Evolutionary conservation across 2,888 invertebrate genomes (phyloP).

Genomic region (Chouioia cunea): DNA sequence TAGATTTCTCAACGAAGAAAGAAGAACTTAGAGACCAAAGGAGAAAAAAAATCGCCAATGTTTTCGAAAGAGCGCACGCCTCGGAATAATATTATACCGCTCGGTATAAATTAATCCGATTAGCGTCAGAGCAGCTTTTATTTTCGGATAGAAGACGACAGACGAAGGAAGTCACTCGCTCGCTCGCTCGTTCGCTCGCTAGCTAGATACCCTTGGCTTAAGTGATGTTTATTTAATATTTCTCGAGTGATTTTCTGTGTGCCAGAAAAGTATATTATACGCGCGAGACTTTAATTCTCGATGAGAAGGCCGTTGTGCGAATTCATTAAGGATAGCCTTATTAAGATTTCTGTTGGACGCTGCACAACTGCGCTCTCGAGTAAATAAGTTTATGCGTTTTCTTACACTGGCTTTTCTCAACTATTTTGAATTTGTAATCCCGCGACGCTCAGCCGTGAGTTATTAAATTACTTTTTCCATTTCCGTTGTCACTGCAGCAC

Average conservation of each 20-base stretch:
- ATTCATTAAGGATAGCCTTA: constrained; percentile 37
- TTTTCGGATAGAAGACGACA: constrained; percentile 32
- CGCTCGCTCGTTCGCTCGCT: constrained; percentile 24
- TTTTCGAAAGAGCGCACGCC: neutral
- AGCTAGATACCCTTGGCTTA: constrained; percentile 28
- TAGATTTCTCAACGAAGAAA: constrained; percentile 21
- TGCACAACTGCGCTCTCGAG: neutral
- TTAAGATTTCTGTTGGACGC: constrained; percentile 16
- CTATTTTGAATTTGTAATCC: constrained; percentile 26
- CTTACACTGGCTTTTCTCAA: constrained; percentile 14
- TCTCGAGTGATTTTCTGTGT: constrained; percentile 40
- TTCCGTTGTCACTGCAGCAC: neutral
- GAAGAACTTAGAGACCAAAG: neutral
- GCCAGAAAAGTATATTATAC: constrained; percentile 37
- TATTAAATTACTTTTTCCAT: constrained; percentile 26
- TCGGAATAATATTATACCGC: constrained; percentile 57
- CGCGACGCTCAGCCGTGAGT: neutral
- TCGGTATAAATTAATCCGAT: constrained; percentile 58
- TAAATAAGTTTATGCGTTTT: constrained; percentile 23
- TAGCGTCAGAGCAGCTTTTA: constrained; percentile 44
- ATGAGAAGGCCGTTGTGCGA: constrained; percentile 42
- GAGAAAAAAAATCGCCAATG: constrained; percentile 44
- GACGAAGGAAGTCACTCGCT: constrained; percentile 22
- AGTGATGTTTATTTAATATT: constrained; percentile 47
- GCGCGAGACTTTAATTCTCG: constrained; percentile 40